Evolutionary conservation across 35 echinoderm and acorn worm species (phyloP).

Genomic region (Ophiothrix spiculata): DNA sequence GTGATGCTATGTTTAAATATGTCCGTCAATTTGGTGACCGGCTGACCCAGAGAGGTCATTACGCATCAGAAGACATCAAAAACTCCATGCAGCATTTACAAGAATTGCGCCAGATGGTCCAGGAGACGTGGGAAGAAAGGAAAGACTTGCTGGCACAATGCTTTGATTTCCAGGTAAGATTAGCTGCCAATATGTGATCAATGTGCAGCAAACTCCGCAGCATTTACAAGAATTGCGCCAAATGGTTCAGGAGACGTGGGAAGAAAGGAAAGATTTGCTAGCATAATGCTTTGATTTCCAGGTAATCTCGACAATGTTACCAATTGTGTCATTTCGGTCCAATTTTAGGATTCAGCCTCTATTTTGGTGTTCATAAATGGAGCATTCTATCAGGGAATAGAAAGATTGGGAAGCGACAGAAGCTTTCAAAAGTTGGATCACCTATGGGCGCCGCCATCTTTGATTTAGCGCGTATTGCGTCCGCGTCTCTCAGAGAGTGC

Average conservation of each 20-base stretch:
- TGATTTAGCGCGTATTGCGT: no score
- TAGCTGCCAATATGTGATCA: no score
- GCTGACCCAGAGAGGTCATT: slow-evolving; percentile 39
- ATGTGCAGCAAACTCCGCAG: no score
- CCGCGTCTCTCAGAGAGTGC: no score
- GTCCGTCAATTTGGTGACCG: slow-evolving; percentile 38
- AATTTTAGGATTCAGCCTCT: no score
- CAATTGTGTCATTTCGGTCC: no score
- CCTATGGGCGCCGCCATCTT: no score
- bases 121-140: slow-evolving; percentile 59
- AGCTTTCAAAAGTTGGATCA: no score
- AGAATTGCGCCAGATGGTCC: slow-evolving; percentile 21
- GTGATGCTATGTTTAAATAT: slow-evolving; percentile 36
- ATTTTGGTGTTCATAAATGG: no score
- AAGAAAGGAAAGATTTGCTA: slow-evolving; percentile 59
- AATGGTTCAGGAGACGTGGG: slow-evolving; percentile 53
- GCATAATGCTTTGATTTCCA: slow-evolving; percentile 85
- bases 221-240: slow-evolving; percentile 1
- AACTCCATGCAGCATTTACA: slow-evolving; percentile 20
- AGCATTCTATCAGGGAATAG: no score
- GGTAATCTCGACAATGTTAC: no score
- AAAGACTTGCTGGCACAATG: slow-evolving; percentile 74
- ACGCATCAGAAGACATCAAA: slow-evolving; percentile 51
- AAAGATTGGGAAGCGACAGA: no score
- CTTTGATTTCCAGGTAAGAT: slow-evolving; percentile 76